phyloP scores from a whole-genome alignment of 1,140 invertebrate species.

The Spodoptera frugiperda region DNA sequence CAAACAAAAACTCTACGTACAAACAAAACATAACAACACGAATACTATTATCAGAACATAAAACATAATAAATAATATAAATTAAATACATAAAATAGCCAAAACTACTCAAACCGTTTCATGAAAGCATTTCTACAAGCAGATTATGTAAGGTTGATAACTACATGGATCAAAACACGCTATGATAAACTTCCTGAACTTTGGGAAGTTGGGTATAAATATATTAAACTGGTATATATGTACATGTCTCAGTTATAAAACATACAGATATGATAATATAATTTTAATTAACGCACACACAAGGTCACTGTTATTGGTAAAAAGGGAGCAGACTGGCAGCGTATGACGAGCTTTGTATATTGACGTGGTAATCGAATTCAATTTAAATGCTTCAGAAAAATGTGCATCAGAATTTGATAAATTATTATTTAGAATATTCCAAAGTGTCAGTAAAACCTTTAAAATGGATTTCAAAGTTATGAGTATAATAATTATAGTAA shows the following conservation, averaged over 20 bases:
- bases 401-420: neutral
- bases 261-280: conserved; percentile 48
- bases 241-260: conserved; percentile 43
- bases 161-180: conserved; percentile 47
- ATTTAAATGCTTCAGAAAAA: neutral
- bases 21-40: conserved; percentile 43
- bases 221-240: conserved; percentile 34
- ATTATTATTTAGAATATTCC: neutral
- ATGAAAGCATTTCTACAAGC: conserved; percentile 60
- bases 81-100: conserved; percentile 80
- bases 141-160: conserved; percentile 46
- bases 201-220: conserved; percentile 56
- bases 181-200: conserved; percentile 60
- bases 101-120: conserved; percentile 71
- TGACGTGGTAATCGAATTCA: conserved; percentile 45
- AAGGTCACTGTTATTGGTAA: conserved; percentile 68
- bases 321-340: conserved; percentile 71
- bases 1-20: conserved; percentile 8
- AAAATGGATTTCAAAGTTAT: conserved; percentile 21
- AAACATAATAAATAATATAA: conserved; percentile 39
- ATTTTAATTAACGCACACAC: conserved; percentile 65
- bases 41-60: conserved; percentile 25
- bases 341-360: conserved; percentile 80
- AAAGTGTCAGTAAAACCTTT: neutral
- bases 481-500: neutral